Conservation (phyloP, 2,113 vertebrate species). For the Hylia prasina region DNA sequence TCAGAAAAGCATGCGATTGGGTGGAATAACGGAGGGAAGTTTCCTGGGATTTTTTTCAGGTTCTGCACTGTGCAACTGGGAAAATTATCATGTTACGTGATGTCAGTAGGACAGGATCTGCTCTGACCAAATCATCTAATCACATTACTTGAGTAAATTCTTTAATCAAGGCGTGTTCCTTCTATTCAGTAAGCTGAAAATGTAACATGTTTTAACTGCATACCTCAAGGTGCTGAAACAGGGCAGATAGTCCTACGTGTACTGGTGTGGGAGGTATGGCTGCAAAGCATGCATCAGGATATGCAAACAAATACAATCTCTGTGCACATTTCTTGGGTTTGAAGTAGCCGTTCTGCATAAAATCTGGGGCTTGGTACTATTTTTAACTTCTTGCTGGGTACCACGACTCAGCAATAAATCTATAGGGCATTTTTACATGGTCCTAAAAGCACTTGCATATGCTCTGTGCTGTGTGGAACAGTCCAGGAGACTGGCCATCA, state of each 20-base stretch:
- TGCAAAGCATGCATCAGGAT: neutral
- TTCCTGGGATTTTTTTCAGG: neutral
- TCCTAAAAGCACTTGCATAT: neutral
- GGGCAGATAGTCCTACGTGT: neutral
- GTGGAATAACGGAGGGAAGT: neutral
- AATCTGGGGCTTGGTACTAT: neutral
- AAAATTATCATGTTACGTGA: rapidly evolving
- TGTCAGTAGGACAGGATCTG: neutral
- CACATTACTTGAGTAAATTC: neutral
- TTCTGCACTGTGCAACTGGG: neutral
- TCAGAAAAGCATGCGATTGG: neutral
- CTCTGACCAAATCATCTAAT: neutral
- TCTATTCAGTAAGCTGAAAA: neutral
- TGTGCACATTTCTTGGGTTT: neutral
- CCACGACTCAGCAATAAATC: neutral
- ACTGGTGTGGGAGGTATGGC: neutral
- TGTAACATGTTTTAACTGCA: neutral
- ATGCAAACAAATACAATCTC: neutral
- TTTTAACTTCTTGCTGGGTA: neutral
- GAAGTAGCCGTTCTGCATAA: neutral
- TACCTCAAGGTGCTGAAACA: neutral
- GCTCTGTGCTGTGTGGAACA: neutral
- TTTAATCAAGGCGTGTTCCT: neutral
- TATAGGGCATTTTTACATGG: neutral
- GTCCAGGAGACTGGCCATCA: neutral